Base-by-base conservation (phyloP, 2,797 vertebrate genomes). In the Labeo calbasu region DNA sequence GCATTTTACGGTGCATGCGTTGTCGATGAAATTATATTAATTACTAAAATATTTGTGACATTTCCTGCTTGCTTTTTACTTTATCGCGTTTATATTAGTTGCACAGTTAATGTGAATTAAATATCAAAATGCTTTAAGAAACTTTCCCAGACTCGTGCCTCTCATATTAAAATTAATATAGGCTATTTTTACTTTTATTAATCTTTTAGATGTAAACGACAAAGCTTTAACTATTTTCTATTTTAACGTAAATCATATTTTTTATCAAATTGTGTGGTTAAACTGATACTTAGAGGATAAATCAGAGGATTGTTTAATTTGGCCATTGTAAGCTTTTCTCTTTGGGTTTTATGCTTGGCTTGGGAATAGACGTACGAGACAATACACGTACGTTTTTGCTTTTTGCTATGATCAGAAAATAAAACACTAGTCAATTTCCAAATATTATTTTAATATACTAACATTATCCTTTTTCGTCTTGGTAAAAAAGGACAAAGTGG, bases 401-500 rank as follows among this genome's bases (percentile, higher is more conserved):
- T 55, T 81, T 76, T 40, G 32, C 21, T 25, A 53, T n/a, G 11
- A 69, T n/a, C 40, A 59, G 53, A 23, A 61, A 2, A 77, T 46
- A 28, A 61, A 61, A 43, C 36, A 12, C 14, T 61, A 25, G 55
- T 77, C n/a, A 14, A 15, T 50, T 71, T 48, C 23, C 1, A 3
- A 9, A 25, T 65, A 28, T 46, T 21, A 11, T 4, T 77, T 48
- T 46, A 21, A 21, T 53, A n/a, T 55, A 53, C 78, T 83, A 65
- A 61, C n/a, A 65, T n/a, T 1, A 43, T 9, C 25, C 4, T 69
- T 75, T 83, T 32, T 81, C 13, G 81, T 48, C 15, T 82, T 0
- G 15, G 17, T 48, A 46, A 36, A 77, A 77, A 89, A 99, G 98
- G 95, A 99, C 98, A 68, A 99, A 99, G 91, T 99, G 98, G 98